Evolutionary conservation across 2,888 invertebrate genomes (phyloP).

Genomic region (Pinctada fucata): DNA sequence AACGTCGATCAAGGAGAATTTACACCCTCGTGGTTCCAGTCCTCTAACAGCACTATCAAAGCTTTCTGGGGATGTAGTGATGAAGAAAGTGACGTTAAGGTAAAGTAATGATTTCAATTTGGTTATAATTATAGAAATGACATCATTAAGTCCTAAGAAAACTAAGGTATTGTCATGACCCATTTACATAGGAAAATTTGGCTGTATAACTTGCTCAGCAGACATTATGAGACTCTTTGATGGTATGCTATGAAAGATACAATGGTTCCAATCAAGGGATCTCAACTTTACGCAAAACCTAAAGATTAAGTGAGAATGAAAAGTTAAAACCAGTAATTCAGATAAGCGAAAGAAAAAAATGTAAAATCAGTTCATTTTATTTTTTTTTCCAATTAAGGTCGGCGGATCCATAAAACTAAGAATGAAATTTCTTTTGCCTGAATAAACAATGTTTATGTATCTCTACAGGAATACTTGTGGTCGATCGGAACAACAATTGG

Average conservation of each 20-base stretch:
- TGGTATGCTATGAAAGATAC: too few relatives aligned
- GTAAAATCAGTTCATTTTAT: too few relatives aligned
- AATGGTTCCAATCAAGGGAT: too few relatives aligned
- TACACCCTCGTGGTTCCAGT: conserved; percentile 49
- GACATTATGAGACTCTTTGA: too few relatives aligned
- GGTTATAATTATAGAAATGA: background rate
- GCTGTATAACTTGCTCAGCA: background rate
- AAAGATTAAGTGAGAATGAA: too few relatives aligned
- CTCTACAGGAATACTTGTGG: conserved; percentile 60
- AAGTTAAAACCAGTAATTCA: too few relatives aligned
- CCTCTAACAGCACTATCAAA: conserved; percentile 57
- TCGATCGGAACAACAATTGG: conserved; percentile 57
- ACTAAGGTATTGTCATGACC: background rate
- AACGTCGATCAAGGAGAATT: conserved; percentile 58
- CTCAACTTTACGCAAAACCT: too few relatives aligned
- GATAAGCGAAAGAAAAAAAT: too few relatives aligned
- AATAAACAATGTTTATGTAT: background rate
- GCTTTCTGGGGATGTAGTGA: conserved; percentile 58
- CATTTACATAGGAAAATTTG: background rate
- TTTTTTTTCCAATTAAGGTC: too few relatives aligned
- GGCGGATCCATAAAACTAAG: too few relatives aligned
- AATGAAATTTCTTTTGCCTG: too few relatives aligned
- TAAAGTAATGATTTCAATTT: conserved; percentile 20
- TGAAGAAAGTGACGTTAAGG: conserved; percentile 55
- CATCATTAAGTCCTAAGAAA: too few relatives aligned